These are phyloP conservation scores for Matsumurasca onukii DNA, from an alignment of 1,140 invertebrate genomes.

Conservation along the genomic window DNA sequence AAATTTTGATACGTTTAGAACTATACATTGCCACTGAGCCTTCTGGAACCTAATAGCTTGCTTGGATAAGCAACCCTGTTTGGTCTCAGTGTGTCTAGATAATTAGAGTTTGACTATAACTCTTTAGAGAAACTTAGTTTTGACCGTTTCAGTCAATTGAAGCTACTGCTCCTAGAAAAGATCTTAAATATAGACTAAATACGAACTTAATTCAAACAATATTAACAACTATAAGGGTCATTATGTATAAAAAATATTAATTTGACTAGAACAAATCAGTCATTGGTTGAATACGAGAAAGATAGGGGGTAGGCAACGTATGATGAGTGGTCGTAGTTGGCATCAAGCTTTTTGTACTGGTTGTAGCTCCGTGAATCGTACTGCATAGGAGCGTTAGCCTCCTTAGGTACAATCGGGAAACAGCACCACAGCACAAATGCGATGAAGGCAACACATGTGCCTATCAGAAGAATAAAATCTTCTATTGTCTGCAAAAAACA, in stretches of 20 bases:
- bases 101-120: too few relatives aligned
- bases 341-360: conserved; percentile 34
- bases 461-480: conserved; percentile 61
- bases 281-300: conserved; percentile 7
- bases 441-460: conserved; percentile 62
- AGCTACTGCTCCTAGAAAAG: too few relatives aligned
- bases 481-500: conserved; percentile 55
- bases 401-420: conserved; percentile 62
- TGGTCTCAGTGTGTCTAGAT: too few relatives aligned
- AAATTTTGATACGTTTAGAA: too few relatives aligned
- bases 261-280: conserved; percentile 14
- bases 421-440: conserved; percentile 64
- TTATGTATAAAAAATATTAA: conserved; percentile 26
- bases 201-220: too few relatives aligned
- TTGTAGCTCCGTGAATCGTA: conserved; percentile 31
- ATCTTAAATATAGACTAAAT: too few relatives aligned
- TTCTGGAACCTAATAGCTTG: too few relatives aligned
- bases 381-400: conserved; percentile 33
- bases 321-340: conserved; percentile 31
- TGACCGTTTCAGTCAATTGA: too few relatives aligned
- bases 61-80: too few relatives aligned
- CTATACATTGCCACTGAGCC: too few relatives aligned
- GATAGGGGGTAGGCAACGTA: not conserved
- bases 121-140: too few relatives aligned
- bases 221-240: too few relatives aligned